These are phyloP conservation scores for Tadarida brasiliensis DNA, from an alignment of 2,797 vertebrate species.

Conservation along the genomic window DNA sequence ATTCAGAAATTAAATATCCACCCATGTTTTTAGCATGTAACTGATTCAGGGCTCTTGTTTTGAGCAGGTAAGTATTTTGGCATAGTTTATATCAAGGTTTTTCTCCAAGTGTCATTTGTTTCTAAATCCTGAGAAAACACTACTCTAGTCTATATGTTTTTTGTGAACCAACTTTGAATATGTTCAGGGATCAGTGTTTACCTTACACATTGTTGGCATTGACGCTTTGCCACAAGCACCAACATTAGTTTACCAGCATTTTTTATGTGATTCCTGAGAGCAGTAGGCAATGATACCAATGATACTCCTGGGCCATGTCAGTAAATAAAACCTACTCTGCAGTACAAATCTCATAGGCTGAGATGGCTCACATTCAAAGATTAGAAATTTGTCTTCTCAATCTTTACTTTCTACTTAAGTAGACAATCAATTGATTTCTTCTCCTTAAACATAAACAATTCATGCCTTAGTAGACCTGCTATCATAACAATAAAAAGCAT, in stretches of 20 bases:
- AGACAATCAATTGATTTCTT: slow-evolving; percentile 1
- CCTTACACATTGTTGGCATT: not conserved
- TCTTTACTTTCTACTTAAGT: slow-evolving; percentile 7
- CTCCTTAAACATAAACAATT: not conserved
- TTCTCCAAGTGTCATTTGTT: not conserved
- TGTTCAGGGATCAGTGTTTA: not conserved
- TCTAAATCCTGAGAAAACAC: not conserved
- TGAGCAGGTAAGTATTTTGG: not conserved
- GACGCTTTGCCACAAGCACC: not conserved
- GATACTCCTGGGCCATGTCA: not conserved
- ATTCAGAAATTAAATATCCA: not conserved
- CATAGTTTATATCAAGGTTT: not conserved
- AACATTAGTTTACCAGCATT: not conserved
- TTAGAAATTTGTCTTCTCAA: slow-evolving; percentile 7
- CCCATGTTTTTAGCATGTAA: not conserved
- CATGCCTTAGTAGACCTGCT: not conserved
- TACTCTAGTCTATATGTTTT: not conserved
- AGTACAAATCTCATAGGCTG: not conserved
- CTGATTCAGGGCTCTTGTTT: not conserved
- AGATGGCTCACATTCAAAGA: not conserved
- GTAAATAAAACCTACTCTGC: not conserved
- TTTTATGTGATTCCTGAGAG: not conserved
- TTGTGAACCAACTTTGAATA: not conserved
- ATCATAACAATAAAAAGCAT: not conserved
- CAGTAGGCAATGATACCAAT: not conserved